phyloP scores from a whole-genome alignment of 2,797 vertebrate species.

The Rhadinocentrus ornatus region DNA sequence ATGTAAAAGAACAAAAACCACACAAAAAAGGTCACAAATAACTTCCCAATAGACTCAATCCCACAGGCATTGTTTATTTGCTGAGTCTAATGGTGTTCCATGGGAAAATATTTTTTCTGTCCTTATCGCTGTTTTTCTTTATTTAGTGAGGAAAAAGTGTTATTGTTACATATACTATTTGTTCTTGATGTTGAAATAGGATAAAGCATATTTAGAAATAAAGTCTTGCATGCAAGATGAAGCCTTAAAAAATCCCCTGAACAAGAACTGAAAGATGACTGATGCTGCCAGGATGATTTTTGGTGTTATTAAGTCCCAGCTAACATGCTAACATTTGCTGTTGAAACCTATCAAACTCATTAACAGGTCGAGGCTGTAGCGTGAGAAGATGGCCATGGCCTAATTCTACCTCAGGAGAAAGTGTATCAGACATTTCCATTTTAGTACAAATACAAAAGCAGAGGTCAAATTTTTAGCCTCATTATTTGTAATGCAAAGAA shows the following conservation, averaged over 20 bases:
- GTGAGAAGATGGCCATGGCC: background rate
- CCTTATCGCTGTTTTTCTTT: background rate
- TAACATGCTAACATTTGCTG: too few relatives aligned
- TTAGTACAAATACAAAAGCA: slow-evolving; percentile 19
- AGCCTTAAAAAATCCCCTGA: too few relatives aligned
- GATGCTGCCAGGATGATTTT: too few relatives aligned
- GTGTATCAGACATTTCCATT: background rate
- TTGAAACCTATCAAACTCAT: background rate
- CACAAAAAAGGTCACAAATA: too few relatives aligned
- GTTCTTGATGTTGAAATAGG: background rate
- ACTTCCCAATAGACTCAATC: too few relatives aligned
- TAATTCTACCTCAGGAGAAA: slow-evolving; percentile 9
- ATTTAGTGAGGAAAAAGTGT: background rate
- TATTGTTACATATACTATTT: background rate
- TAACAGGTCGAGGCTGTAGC: slow-evolving; percentile 3
- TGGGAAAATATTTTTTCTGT: background rate
- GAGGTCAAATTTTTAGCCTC: slow-evolving; percentile 48
- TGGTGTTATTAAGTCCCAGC: too few relatives aligned
- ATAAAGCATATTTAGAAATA: background rate
- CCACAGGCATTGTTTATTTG: too few relatives aligned
- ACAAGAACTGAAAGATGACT: too few relatives aligned
- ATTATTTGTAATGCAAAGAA: slow-evolving; percentile 51
- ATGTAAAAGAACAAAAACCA: too few relatives aligned
- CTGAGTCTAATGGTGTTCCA: background rate
- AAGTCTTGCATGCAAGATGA: background rate